Evolutionary conservation across 1,140 invertebrate genomes (phyloP).

Genomic region (Lucilia cuprina): DNA sequence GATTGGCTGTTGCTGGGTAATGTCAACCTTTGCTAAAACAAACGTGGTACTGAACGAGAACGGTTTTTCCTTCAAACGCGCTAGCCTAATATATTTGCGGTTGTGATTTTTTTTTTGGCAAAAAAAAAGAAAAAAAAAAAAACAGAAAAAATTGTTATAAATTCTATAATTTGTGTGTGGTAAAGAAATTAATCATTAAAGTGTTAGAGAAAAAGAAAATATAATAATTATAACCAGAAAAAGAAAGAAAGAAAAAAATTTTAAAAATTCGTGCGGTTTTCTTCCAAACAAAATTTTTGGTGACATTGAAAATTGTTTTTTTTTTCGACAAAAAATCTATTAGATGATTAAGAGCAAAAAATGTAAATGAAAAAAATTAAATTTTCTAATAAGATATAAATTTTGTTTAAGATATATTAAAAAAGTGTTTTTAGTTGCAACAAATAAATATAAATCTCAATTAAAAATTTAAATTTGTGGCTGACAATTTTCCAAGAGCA

Average conservation of each 20-base stretch:
- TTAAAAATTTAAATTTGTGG: background rate
- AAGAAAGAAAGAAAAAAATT: background rate
- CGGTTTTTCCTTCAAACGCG: slow-evolving; percentile 21
- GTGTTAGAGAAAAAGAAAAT: background rate
- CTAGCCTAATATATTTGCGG: slow-evolving; percentile 37
- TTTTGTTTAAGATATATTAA: background rate
- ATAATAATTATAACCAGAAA: background rate
- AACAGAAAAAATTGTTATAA: background rate
- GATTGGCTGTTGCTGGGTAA: slow-evolving; percentile 44
- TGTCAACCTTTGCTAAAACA: slow-evolving; percentile 30
- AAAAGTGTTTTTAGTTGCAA: background rate
- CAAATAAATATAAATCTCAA: background rate
- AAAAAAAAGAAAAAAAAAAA: slow-evolving; percentile 36
- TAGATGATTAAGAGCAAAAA: background rate
- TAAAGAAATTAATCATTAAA: background rate
- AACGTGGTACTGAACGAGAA: slow-evolving; percentile 18
- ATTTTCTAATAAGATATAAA: background rate
- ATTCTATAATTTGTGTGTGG: background rate
- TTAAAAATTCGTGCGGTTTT: slow-evolving; percentile 1
- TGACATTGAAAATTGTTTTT: slow-evolving; percentile 36
- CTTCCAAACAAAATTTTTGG: slow-evolving; percentile 19
- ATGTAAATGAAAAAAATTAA: background rate
- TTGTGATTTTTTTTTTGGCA: slow-evolving; percentile 33
- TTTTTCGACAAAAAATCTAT: background rate
- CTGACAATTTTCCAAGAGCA: too few relatives aligned